phyloP scores from a whole-genome alignment of 2,113 vertebrate genomes.

The Cynopterus brachyotis region DNA sequence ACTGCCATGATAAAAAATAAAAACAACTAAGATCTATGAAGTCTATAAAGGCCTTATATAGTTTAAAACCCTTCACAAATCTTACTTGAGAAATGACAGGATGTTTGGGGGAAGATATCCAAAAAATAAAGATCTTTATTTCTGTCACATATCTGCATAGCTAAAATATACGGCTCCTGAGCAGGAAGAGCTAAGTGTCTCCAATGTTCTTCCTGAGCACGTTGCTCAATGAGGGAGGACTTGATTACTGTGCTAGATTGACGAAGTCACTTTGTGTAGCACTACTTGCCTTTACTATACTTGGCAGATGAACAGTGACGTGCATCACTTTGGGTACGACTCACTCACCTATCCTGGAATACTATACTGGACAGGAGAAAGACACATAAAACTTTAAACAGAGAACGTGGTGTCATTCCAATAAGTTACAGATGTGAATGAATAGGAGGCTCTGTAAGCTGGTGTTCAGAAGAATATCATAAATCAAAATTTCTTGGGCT shows the following conservation, averaged over 20 bases:
- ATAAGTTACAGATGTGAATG: conserved; percentile 48
- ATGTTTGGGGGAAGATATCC: not conserved
- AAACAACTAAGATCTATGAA: not conserved
- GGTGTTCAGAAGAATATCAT: conserved; percentile 45
- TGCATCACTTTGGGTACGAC: not conserved
- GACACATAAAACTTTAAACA: conserved; percentile 51
- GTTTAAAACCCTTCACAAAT: not conserved
- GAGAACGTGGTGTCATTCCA: conserved; percentile 23
- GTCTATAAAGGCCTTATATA: not conserved
- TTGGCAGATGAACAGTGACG: not conserved
- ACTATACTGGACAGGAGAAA: not conserved
- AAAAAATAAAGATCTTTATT: not conserved
- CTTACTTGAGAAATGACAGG: not conserved
- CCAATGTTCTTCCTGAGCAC: not conserved
- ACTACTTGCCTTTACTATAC: not conserved
- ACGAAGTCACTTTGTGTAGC: not conserved
- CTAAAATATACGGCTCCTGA: not conserved
- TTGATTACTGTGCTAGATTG: not conserved
- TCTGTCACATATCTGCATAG: not conserved
- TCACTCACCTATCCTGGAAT: not conserved
- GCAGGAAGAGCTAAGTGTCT: not conserved
- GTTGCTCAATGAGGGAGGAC: not conserved
- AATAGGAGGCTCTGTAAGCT: conserved; percentile 46
- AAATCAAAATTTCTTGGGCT: conserved; percentile 59
- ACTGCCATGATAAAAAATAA: not conserved